These are phyloP conservation scores for Drosophila nr. perissopoda DNA, from an alignment of 2,888 invertebrate species.

Conservation along the genomic window DNA sequence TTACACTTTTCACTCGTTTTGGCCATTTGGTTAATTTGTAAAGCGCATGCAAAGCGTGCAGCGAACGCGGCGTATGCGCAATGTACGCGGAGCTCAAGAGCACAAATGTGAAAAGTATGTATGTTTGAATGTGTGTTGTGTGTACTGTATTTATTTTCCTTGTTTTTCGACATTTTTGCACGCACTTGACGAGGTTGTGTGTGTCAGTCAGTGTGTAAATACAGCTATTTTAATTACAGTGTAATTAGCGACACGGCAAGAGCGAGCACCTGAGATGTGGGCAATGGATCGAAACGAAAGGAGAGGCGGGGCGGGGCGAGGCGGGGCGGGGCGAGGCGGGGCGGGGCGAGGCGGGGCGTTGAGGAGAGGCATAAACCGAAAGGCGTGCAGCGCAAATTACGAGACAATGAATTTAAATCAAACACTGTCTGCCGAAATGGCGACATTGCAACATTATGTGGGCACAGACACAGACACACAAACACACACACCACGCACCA, in stretches of 20 bases:
- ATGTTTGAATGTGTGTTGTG: slow-evolving; percentile 33
- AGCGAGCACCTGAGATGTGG: slow-evolving; percentile 52
- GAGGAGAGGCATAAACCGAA: slow-evolving; percentile 33
- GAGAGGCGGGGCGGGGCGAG: not conserved
- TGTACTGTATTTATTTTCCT: slow-evolving; percentile 32
- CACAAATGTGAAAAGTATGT: slow-evolving; percentile 47
- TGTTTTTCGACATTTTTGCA: slow-evolving; percentile 68
- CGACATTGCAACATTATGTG: slow-evolving; percentile 74
- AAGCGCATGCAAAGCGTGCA: slow-evolving; percentile 69
- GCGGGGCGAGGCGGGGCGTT: not conserved
- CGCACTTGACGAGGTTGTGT: slow-evolving; percentile 52
- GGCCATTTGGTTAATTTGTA: slow-evolving; percentile 68
- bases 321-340: not conserved
- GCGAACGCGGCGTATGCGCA: not conserved
- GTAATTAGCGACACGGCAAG: slow-evolving; percentile 78
- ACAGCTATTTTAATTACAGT: slow-evolving; percentile 81
- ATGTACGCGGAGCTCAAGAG: slow-evolving; percentile 56
- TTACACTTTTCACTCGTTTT: slow-evolving; percentile 11
- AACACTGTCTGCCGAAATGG: slow-evolving; percentile 76
- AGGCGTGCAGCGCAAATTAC: slow-evolving; percentile 68
- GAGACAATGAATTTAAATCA: slow-evolving; percentile 81
- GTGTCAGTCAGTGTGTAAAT: slow-evolving; percentile 51
- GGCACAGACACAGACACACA: slow-evolving; percentile 48
- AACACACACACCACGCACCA: slow-evolving; percentile 10
- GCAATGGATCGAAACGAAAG: slow-evolving; percentile 15